Conservation (phyloP, 1,140 invertebrate species). For the Yoshiicerus persimilis region DNA sequence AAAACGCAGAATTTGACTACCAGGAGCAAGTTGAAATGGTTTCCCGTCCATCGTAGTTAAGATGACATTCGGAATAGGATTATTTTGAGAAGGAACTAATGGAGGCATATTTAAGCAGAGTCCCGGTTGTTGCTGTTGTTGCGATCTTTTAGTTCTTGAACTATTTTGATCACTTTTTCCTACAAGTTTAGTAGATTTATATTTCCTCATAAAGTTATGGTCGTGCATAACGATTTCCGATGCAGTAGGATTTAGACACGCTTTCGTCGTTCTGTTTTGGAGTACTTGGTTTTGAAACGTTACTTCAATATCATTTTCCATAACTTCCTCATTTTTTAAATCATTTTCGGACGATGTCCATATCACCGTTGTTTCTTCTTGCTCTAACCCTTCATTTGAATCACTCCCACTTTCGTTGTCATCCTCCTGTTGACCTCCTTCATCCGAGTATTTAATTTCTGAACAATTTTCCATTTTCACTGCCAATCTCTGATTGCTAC, state of each 20-base stretch:
- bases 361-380: background rate
- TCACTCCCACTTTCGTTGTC: background rate
- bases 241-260: background rate
- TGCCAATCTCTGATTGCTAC: too few species aligned
- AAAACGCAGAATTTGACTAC: background rate
- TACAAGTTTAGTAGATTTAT: background rate
- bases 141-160: background rate
- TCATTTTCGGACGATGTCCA: background rate
- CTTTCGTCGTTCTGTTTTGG: background rate
- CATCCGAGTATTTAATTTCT: background rate
- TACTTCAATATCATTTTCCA: background rate
- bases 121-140: background rate
- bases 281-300: background rate
- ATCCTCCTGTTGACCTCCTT: background rate
- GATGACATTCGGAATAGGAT: background rate
- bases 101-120: background rate
- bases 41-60: conserved; percentile 10
- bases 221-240: conserved; percentile 13
- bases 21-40: background rate
- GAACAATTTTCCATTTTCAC: background rate
- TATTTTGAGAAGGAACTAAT: background rate
- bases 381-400: background rate
- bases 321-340: background rate
- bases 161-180: background rate
- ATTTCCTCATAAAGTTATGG: background rate